Evolutionary conservation across 2,113 vertebrate genomes (phyloP), one percentile per base, ranked within the genome.

Genomic region (Psephotus haematonotus): DNA sequence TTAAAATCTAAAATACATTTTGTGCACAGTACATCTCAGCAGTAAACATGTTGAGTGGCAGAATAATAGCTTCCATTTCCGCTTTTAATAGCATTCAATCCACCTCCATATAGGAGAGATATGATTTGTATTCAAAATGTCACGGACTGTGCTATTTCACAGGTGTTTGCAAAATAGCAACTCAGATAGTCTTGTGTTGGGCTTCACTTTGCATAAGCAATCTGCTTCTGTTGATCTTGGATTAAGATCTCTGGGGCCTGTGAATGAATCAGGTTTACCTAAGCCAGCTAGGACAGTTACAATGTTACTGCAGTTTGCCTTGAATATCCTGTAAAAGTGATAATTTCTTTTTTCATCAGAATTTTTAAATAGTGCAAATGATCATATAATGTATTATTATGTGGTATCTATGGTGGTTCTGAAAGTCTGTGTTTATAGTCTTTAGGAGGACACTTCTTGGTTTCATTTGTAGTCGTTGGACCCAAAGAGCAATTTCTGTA

Each of bases 81-180:
- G 44, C 31, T 70, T 89, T 27, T 43, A 49, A 82, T 75, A 39
- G 17, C 47, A 88, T 93, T 85, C 25, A 85, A 1, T 75, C 0
- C 0, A 0, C 33, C 64, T 82, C 35, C 2, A 0, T 46, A 10
- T 43, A 33, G 55, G 16, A n/a, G 17, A 82, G 10, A 11, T 50
- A 31, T 1, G 7, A 39, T 86, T 95, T 84, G 9, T 74, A 87
- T 85, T 85, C 44, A 60, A 41, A 81, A 47, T 69, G 18, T 82
- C 23, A 22, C n/a, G n/a, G 22, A 35, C n/a, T 60, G 11, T 43
- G 20, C 27, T 52, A 3, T 88, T 94, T 87, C 47, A 52, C 19
- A 31, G 18, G 5, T 59, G 10, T 78, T 91, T 72, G 20, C 60
- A 47, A 53, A 76, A 37, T 3, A 82, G 19, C 35, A 76, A 3